These are phyloP conservation scores for Neodiprion lecontei DNA, from an alignment of 1,140 invertebrate genomes.

Conservation along the genomic window DNA sequence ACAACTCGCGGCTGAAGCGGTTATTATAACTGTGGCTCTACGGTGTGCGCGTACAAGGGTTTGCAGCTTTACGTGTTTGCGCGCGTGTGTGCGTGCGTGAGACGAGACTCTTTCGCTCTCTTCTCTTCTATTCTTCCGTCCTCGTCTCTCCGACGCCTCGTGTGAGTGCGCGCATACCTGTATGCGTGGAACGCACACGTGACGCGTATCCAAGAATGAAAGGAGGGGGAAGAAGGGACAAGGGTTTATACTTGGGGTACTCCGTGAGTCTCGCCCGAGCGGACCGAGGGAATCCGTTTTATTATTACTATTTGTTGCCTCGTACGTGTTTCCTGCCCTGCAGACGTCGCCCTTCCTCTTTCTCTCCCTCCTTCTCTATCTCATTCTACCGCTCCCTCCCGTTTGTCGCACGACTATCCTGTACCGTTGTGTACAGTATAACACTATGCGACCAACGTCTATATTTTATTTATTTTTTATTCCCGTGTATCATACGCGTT, in stretches of 20 bases:
- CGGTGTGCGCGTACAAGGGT: background rate
- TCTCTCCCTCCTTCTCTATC: constrained; percentile 18
- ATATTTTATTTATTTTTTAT: too few species aligned
- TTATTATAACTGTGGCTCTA: constrained; percentile 3
- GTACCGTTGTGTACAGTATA: too few species aligned
- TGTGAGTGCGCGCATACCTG: background rate
- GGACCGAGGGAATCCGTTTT: constrained; percentile 38
- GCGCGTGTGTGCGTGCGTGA: too few species aligned
- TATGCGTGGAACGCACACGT: background rate
- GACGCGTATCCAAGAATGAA: constrained; percentile 16
- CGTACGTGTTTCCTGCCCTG: constrained; percentile 49
- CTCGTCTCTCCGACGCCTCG: background rate
- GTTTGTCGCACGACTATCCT: too few species aligned
- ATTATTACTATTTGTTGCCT: constrained; percentile 47
- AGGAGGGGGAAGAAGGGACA: constrained; percentile 20
- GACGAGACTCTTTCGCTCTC: too few species aligned
- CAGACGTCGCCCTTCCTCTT: constrained; percentile 31
- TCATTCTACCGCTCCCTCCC: background rate
- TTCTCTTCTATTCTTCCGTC: background rate
- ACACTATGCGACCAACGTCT: too few species aligned
- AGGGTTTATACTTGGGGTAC: constrained; percentile 23
- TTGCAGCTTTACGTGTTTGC: too few species aligned
- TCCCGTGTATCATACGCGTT: too few species aligned
- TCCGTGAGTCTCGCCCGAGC: background rate
- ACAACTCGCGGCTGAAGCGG: constrained; percentile 13